Evolutionary conservation across 1,140 invertebrate genomes (phyloP).

Genomic region (Drosophila malerkotliana): DNA sequence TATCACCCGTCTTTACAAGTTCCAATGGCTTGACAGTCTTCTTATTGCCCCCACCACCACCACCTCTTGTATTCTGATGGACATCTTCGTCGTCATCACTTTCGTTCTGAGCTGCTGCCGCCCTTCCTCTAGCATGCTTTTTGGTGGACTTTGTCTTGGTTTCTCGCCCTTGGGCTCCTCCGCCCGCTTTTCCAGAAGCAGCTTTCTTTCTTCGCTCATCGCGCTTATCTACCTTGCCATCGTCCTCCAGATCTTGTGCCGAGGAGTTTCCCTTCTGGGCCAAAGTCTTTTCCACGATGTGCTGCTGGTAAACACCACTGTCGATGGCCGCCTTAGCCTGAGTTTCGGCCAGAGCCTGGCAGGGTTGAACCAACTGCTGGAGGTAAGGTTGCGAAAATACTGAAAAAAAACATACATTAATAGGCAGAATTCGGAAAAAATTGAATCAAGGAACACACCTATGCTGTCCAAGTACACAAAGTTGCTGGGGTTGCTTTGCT

Average conservation of each 20-base stretch:
- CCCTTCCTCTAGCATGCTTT: constrained; percentile 86
- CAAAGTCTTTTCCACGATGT: constrained; percentile 87
- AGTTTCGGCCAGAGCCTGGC: constrained; percentile 88
- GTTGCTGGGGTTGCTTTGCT: constrained; percentile 83
- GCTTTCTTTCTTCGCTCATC: constrained; percentile 96
- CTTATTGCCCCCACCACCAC: constrained; percentile 23
- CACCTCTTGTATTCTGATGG: constrained; percentile 2
- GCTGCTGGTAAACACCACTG: constrained; percentile 88
- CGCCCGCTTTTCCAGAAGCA: constrained; percentile 92
- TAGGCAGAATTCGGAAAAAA: constrained; percentile 3
- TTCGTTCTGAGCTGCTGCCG: constrained; percentile 86
- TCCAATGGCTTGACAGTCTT: constrained; percentile 60
- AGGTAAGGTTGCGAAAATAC: constrained; percentile 88
- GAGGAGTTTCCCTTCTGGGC: constrained; percentile 68
- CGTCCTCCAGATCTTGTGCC: constrained; percentile 54
- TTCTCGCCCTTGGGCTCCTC: constrained; percentile 96
- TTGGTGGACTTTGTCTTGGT: constrained; percentile 98
- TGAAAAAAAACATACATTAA: constrained; percentile 36
- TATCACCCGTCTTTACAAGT: constrained; percentile 87
- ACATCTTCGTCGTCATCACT: constrained; percentile 86
- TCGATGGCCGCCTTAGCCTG: constrained; percentile 90
- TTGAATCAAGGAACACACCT: constrained; percentile 67
- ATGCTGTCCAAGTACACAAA: constrained; percentile 85
- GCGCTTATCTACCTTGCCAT: constrained; percentile 89
- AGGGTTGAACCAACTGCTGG: constrained; percentile 88